Conservation (phyloP, 1,140 invertebrate genomes). For the Euwallacea fornicatus region DNA sequence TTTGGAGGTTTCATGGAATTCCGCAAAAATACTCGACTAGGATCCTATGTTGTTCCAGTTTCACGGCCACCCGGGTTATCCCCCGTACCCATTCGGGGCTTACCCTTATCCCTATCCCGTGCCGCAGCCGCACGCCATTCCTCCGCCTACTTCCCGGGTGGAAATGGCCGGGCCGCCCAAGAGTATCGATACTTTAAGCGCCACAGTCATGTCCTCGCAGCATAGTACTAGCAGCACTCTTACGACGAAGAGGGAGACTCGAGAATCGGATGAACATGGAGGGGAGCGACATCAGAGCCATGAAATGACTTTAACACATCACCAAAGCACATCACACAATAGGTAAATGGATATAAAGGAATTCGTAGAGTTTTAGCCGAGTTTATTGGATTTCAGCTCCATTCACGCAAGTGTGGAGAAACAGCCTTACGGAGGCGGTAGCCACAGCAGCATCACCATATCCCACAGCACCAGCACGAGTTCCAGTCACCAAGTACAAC, state of each 20-base stretch:
- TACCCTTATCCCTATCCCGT: conserved; percentile 72
- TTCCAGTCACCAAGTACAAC: conserved; percentile 59
- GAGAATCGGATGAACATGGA: conserved; percentile 54
- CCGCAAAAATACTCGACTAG: background rate
- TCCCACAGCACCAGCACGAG: conserved; percentile 67
- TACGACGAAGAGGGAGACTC: conserved; percentile 61
- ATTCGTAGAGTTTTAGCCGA: background rate
- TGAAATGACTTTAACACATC: conserved; percentile 63
- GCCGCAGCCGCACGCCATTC: conserved; percentile 71
- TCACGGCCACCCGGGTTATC: conserved; percentile 51
- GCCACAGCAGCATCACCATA: conserved; percentile 63
- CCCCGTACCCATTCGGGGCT: conserved; percentile 55
- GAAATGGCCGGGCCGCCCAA: conserved; percentile 49
- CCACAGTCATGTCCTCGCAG: conserved; percentile 71
- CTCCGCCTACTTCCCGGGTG: conserved; percentile 62
- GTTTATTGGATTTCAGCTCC: conserved; percentile 44
- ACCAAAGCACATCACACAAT: conserved; percentile 64
- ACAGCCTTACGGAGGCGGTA: conserved; percentile 59
- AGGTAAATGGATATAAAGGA: conserved; percentile 44
- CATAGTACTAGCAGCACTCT: conserved; percentile 62
- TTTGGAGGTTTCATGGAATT: background rate
- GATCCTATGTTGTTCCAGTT: conserved; percentile 20
- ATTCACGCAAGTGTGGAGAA: conserved; percentile 64
- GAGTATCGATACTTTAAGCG: conserved; percentile 62
- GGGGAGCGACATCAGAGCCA: conserved; percentile 61